Base-by-base conservation (phyloP, 2,888 invertebrate genomes). In the Geotrupes spiniger region DNA sequence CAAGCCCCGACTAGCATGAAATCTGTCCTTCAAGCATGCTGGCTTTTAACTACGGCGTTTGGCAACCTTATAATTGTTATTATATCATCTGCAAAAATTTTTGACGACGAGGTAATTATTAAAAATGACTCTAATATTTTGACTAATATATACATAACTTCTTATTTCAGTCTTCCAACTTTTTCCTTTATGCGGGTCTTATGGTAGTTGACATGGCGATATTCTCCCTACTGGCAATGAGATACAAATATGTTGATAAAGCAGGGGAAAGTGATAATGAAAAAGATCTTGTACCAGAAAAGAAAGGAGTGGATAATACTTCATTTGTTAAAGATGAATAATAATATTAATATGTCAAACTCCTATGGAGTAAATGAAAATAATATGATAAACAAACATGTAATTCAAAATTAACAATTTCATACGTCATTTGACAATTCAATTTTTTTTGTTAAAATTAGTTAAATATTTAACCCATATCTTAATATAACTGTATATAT, bases 1-100 rank as follows among this genome's bases (percentile, higher is more conserved):
- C 93, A 92, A 78, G 92, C 97, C 0, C 95, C 97, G 0, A 69
- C 78, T 3, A 86, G 84, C 54, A 96, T 99, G 96, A 98, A 97
- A 72, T 92, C 96, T 0, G 87, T 99, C 0, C 72, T 98, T 39
- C 89, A 90, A 70, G 93, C 97, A 0, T 83, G 86, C 9, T 98
- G 96, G 92, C 77, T 96, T 9, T 75, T 98, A 42, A 94, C 96
- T 0, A 91, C 91, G 0, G 93, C 96, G 0, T 80, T 96, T 63
- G 98, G 98, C 31, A 97, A 97, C 73, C 74, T 97, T 25, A 83
- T 99, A 46, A 96, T 97, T 1, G 87, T 95, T 25, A 80, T 94
- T 40, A 83, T 98, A 17, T 90, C 93, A 10, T 87, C 92, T 68
- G 79, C 83, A 6, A 80, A 83, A 52, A 77, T 89, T 50, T 85